These are phyloP conservation scores for Lagocephalus sceleratus DNA, from an alignment of 2,797 vertebrate species.

Conservation along the genomic window DNA sequence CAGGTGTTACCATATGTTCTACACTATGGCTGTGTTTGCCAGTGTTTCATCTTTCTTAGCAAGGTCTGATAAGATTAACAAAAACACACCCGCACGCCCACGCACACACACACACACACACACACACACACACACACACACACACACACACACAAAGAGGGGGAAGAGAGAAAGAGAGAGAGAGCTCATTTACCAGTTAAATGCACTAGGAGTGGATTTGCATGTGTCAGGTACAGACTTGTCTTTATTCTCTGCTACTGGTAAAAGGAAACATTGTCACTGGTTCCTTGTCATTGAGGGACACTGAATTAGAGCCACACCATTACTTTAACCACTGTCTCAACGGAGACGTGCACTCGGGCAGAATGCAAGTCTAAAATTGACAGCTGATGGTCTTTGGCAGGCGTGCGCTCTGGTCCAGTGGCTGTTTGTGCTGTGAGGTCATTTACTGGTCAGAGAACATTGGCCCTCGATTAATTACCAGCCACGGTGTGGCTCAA, in stretches of 20 bases:
- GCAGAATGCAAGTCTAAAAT: background rate
- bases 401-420: background rate
- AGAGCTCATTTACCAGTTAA: slow-evolving; percentile 67
- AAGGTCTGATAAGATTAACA: slow-evolving; percentile 12
- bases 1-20: background rate
- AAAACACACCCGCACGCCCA: background rate
- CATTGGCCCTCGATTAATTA: background rate
- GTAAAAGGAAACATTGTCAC: slow-evolving; percentile 7
- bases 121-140: slow-evolving; percentile 7
- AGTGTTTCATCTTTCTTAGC: slow-evolving; percentile 15
- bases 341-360: too few relatives aligned
- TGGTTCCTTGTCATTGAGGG: background rate
- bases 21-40: background rate
- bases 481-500: background rate
- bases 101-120: slow-evolving; percentile 4
- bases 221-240: slow-evolving; percentile 43
- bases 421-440: slow-evolving; percentile 3
- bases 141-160: slow-evolving; percentile 9
- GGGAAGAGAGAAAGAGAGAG: background rate
- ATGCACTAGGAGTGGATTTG: slow-evolving; percentile 60
- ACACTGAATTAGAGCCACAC: too few relatives aligned
- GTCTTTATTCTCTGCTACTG: slow-evolving; percentile 40
- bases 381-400: background rate
- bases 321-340: too few relatives aligned
- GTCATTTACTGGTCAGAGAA: background rate